Base-by-base conservation (phyloP, 2,113 vertebrate genomes). In the Mugil cephalus region DNA sequence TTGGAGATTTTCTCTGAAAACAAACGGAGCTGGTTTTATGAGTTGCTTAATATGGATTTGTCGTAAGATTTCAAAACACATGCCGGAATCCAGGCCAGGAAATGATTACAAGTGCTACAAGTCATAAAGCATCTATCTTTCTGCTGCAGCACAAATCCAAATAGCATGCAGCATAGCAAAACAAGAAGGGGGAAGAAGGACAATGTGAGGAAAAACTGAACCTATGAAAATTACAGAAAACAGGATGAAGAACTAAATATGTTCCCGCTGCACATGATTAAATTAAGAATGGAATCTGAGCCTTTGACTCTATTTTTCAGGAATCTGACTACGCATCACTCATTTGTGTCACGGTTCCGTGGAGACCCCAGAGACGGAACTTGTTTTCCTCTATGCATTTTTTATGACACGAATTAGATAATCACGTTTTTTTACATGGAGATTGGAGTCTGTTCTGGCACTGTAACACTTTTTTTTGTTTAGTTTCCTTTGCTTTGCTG, bases 11-110 rank as follows among this genome's bases (percentile, higher is more conserved):
- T 63, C 17, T 60, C 17, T 62, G 4, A 83, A 87, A 77, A 78
- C 72, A 85, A 82, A 61, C 47, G n/a, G 45, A 73, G 35, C 54
- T 4, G 10, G 52, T 50, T 48, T 67, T 71, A 66, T 55, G 60
- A 79, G 53, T 65, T 66, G 58, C 64, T 84, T 82, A 64, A 62
- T 67, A 65, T 63, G 60, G 60, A 78, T 82, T 82, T 75, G 54
- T 46, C 18, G n/a, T 36, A 74, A 72, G 48, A 77, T 81, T 50
- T 70, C 14, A 30, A 64, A 84, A 75, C 58, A 13, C 51, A 79
- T 72, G 24, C 17, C 46, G 17, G 47, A 73, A 42, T 24, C 30
- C 38, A 48, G 38, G 67, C 73, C 83, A 86, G 52, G 30, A 73
- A 81, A 47, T 58, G 17, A 42, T 43, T 47, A 59, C 46, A 56